These are phyloP conservation scores for Nemotelus pantherinus DNA, from an alignment of 2,888 invertebrate species.

Conservation along the genomic window DNA sequence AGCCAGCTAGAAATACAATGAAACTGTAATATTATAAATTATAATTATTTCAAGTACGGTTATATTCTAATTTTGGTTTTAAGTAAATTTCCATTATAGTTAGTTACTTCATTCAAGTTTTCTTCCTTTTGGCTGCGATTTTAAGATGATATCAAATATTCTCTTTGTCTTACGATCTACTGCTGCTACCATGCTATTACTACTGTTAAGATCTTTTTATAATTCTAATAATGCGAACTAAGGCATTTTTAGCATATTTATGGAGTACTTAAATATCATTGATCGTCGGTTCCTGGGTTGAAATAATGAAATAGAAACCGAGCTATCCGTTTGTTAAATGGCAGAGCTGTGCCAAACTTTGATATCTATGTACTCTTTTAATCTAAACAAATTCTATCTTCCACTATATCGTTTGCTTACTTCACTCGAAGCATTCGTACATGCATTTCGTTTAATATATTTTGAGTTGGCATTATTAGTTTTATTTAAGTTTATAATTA, in stretches of 20 bases:
- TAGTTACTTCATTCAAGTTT: conserved; percentile 7
- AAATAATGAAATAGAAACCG: too few relatives aligned
- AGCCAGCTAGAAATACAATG: neutral
- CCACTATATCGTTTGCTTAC: conserved; percentile 45
- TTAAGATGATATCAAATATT: neutral
- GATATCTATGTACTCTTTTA: conserved; percentile 5
- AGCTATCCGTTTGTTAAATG: too few relatives aligned
- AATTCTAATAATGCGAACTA: neutral
- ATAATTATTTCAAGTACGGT: too few relatives aligned
- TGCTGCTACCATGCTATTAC: conserved; percentile 6
- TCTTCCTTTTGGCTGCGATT: conserved; percentile 35
- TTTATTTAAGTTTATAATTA: conserved; percentile 43
- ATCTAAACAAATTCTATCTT: conserved; percentile 30
- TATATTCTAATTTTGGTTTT: neutral
- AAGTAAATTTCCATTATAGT: conserved; percentile 1
- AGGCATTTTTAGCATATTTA: neutral
- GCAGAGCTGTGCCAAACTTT: neutral
- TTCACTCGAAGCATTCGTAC: conserved; percentile 29
- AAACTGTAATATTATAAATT: neutral
- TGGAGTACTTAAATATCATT: neutral
- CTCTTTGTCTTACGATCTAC: conserved; percentile 12
- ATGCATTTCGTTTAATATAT: conserved; percentile 19
- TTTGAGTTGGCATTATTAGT: conserved; percentile 18
- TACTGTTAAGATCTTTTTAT: neutral
- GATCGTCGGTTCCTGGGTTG: too few relatives aligned